Conservation (phyloP, 2,113 vertebrate genomes). For the Mustela nigripes region DNA sequence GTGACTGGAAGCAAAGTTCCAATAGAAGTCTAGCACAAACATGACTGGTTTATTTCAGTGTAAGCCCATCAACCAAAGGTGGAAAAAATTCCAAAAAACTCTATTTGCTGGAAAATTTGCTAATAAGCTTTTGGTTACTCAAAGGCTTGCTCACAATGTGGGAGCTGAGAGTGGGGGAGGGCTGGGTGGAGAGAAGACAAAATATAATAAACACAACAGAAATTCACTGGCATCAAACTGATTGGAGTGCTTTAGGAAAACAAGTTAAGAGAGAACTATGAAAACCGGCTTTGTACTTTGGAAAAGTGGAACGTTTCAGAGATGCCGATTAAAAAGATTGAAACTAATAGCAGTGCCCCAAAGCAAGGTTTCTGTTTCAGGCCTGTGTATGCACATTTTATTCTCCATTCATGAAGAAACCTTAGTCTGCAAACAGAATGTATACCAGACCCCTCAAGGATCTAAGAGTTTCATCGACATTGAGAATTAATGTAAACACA, state of each 20-base stretch:
- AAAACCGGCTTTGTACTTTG: conserved; percentile 74
- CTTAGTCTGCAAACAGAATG: conserved; percentile 79
- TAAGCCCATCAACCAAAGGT: conserved; percentile 71
- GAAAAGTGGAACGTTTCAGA: conserved; percentile 69
- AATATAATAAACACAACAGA: conserved; percentile 74
- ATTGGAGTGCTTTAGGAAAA: conserved; percentile 64
- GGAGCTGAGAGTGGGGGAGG: conserved; percentile 60
- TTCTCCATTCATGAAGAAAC: conserved; percentile 77
- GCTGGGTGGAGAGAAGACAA: conserved; percentile 49
- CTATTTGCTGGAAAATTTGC: conserved; percentile 83
- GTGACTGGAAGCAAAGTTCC: conserved; percentile 56
- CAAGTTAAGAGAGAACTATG: background rate
- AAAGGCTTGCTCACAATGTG: conserved; percentile 72
- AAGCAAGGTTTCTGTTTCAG: conserved; percentile 72
- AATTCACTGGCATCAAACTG: conserved; percentile 56
- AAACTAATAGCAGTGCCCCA: conserved; percentile 59
- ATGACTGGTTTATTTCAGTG: conserved; percentile 72
- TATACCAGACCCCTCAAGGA: conserved; percentile 75
- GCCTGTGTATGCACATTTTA: conserved; percentile 58
- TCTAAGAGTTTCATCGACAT: conserved; percentile 64
- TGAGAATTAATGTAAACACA: conserved; percentile 68
- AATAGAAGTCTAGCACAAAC: conserved; percentile 62
- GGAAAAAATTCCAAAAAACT: conserved; percentile 72
- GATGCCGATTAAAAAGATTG: conserved; percentile 75
- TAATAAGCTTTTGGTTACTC: conserved; percentile 80